Evolutionary conservation across 2,797 vertebrate species (phyloP), one percentile per base, ranked within the genome.

Genomic region (Halcyon badia): DNA sequence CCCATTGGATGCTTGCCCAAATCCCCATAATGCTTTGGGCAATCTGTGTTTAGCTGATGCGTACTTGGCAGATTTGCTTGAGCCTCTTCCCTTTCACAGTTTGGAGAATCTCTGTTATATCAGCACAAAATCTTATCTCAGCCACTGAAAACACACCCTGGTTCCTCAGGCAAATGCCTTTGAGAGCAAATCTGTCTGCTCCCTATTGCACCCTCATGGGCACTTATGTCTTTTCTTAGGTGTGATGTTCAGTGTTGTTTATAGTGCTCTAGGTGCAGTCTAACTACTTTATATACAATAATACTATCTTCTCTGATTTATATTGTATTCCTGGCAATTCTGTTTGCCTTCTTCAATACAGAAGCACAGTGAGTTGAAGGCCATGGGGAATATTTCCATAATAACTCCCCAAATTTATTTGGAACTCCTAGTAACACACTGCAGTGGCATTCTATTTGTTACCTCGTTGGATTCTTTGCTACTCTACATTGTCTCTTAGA

Each of bases 271-370:
- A 87, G 94, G 92, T 96, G 61, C 92, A 94, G 61, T 73, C 89
- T 97, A 97, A 97, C 92, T 95, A 90, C 69, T 95, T 97, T 88
- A 94, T 94, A 97, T 92, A 97, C 76, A 97, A 94, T 95, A 97
- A 96, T 75, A 65, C 58, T 86, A 93, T 97, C 79, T 97, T 73
- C 87, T 85, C 93, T 97, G 94, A 96, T 97, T 97, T 98, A 98
- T 93, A 89, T 33, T 81, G n/a, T 72, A 87, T 96, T 97, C 87
- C 62, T 87, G 87, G 80, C 76, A 97, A 88, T 97, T 87, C 75
- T 54, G 26, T 89, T 95, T 97, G 81, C 84, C 42, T 96, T 92
- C 79, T 94, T 65, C 85, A 95, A 82, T 90, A 87, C 41, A 91
- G 69, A 95, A 90, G 65, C 77, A 90, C 72, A 83, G 49, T 58